Percentiles rank a stretch among this genome's conserved stretches.
Conservation (phyloP, 2,888 invertebrate genomes). For the Drosophila phalerata region DNA sequence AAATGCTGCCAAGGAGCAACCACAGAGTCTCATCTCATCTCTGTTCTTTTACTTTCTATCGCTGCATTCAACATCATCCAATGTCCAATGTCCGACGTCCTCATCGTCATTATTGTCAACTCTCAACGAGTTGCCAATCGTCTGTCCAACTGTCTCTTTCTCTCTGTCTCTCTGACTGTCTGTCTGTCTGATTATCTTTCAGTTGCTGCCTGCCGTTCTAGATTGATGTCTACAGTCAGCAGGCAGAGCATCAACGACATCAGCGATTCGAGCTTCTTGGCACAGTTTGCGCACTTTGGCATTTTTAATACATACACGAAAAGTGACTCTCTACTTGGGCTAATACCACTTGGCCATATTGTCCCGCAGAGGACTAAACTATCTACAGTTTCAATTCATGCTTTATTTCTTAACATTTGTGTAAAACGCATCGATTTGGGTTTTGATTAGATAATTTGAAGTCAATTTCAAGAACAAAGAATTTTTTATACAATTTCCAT, state of each 20-base stretch:
- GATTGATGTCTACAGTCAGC: conserved; percentile 70
- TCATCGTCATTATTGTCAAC: conserved; percentile 77
- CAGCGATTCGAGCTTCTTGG: conserved; percentile 36
- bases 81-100: conserved; percentile 45
- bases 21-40: conserved; percentile 10
- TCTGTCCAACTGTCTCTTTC: conserved; percentile 34
- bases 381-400: not conserved
- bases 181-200: conserved; percentile 55
- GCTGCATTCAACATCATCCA: conserved; percentile 43
- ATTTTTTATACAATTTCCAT: no score
- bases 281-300: conserved; percentile 67
- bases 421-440: not conserved
- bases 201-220: conserved; percentile 63
- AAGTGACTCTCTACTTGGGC: not conserved
- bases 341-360: not conserved
- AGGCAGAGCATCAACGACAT: conserved; percentile 17
- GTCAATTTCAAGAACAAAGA: not conserved
- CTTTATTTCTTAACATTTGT: not conserved
- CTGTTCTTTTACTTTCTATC: conserved; percentile 73
- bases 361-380: not conserved
- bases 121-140: conserved; percentile 70
- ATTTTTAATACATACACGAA: conserved; percentile 1
- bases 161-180: conserved; percentile 30
- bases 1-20: conserved; percentile 35
- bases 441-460: not conserved